Conservation (phyloP, 1,140 invertebrate genomes). For the Drosophila arizonae region DNA sequence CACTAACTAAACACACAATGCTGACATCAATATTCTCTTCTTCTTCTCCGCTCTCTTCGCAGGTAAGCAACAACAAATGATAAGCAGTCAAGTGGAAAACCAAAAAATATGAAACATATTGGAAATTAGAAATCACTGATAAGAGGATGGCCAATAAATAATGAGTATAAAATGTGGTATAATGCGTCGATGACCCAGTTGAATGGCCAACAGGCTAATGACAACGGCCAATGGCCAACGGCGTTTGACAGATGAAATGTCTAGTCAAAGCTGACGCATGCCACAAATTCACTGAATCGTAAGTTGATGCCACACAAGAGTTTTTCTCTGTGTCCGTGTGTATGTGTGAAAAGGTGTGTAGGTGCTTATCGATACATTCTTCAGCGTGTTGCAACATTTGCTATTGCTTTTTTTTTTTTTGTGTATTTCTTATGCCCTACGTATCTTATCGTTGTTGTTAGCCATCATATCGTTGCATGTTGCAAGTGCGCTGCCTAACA, state of each 20-base stretch:
- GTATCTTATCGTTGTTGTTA: slow-evolving; percentile 36
- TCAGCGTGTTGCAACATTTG: neutral
- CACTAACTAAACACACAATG: slow-evolving; percentile 17
- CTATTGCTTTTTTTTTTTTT: neutral
- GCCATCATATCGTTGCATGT: slow-evolving; percentile 30
- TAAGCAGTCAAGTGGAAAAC: slow-evolving; percentile 10
- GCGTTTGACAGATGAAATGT: slow-evolving; percentile 60
- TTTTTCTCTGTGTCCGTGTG: neutral
- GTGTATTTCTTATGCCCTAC: neutral
- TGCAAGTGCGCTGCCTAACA: slow-evolving; percentile 8
- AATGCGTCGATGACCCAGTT: slow-evolving; percentile 14
- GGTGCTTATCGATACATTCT: neutral
- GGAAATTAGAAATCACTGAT: slow-evolving; percentile 17
- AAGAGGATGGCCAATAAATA: neutral
- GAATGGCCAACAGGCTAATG: neutral
- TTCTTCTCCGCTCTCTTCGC: slow-evolving; percentile 22
- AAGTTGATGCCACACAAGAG: neutral
- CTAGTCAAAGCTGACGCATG: slow-evolving; percentile 37
- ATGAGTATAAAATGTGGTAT: neutral
- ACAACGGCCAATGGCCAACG: neutral
- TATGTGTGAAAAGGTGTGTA: neutral
- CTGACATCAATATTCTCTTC: slow-evolving; percentile 27
- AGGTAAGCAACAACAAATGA: slow-evolving; percentile 35
- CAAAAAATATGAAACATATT: slow-evolving; percentile 4
- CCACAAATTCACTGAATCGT: slow-evolving; percentile 55